These are phyloP conservation scores for Crotalus tigris DNA, from an alignment of 2,113 vertebrate species.

Conservation along the genomic window DNA sequence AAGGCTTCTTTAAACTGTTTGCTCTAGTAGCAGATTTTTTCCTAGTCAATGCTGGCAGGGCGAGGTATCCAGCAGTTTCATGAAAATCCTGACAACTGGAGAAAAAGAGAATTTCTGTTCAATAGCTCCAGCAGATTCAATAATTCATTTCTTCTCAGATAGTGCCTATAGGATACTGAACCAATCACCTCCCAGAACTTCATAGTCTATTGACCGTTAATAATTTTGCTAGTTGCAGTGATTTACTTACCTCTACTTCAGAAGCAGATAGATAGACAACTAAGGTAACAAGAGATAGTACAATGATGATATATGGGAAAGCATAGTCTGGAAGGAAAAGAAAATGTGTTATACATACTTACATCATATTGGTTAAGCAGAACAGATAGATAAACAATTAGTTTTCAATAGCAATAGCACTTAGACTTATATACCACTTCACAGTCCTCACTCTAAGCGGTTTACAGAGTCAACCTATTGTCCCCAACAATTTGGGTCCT, in stretches of 20 bases:
- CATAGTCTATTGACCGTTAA: background rate
- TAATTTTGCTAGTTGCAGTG: background rate
- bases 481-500: no score
- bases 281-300: constrained; percentile 90
- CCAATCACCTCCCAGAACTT: background rate
- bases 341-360: background rate
- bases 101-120: background rate
- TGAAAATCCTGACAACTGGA: background rate
- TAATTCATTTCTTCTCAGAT: background rate
- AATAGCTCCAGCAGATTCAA: background rate
- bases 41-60: background rate
- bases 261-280: constrained; percentile 98
- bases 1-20: background rate
- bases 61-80: background rate
- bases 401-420: no score
- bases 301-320: constrained; percentile 94
- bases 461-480: no score
- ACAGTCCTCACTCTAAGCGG: no score
- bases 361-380: background rate
- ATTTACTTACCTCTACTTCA: constrained; percentile 88
- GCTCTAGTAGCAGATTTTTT: background rate
- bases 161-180: background rate
- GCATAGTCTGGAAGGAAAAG: constrained; percentile 84
- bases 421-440: no score
- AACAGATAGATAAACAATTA: background rate